phyloP scores from a whole-genome alignment of 2,888 invertebrate genomes.

The Pherbina coryleti region DNA sequence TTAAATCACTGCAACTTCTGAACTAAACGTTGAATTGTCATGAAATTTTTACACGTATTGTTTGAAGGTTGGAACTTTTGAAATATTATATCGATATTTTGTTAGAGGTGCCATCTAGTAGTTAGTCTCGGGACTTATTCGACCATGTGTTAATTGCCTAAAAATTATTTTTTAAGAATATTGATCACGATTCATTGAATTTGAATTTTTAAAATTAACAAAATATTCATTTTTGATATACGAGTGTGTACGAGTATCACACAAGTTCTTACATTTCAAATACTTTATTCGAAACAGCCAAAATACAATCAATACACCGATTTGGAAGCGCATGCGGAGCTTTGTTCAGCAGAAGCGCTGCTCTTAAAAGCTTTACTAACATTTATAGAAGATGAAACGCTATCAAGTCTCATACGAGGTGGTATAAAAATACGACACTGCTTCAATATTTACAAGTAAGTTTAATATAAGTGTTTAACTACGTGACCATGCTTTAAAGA shows the following conservation, averaged over 20 bases:
- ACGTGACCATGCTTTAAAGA: background rate
- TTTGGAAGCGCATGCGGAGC: slow-evolving; percentile 92
- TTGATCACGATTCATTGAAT: too few species aligned
- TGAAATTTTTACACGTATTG: too few species aligned
- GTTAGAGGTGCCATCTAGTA: too few species aligned
- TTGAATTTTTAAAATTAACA: background rate
- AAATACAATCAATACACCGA: slow-evolving; percentile 84
- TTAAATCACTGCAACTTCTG: too few species aligned
- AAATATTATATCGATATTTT: too few species aligned
- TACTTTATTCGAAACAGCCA: slow-evolving; percentile 67
- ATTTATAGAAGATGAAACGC: slow-evolving; percentile 94
- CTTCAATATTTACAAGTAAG: slow-evolving; percentile 92
- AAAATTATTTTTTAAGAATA: too few species aligned
- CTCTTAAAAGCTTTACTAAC: slow-evolving; percentile 90
- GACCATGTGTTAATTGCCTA: too few species aligned
- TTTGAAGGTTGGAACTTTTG: too few species aligned
- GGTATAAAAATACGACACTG: slow-evolving; percentile 93
- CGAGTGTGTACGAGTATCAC: too few species aligned
- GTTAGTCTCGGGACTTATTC: too few species aligned
- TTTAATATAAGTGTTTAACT: slow-evolving; percentile 48
- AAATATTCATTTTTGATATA: background rate
- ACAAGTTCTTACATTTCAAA: background rate
- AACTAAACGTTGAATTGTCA: too few species aligned
- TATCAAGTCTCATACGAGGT: slow-evolving; percentile 92
- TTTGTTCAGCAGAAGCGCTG: slow-evolving; percentile 93